Percentiles rank a stretch among this genome's conserved stretches.
phyloP scores from a whole-genome alignment of 2,888 invertebrate species.

The Drosophila lacicola region DNA sequence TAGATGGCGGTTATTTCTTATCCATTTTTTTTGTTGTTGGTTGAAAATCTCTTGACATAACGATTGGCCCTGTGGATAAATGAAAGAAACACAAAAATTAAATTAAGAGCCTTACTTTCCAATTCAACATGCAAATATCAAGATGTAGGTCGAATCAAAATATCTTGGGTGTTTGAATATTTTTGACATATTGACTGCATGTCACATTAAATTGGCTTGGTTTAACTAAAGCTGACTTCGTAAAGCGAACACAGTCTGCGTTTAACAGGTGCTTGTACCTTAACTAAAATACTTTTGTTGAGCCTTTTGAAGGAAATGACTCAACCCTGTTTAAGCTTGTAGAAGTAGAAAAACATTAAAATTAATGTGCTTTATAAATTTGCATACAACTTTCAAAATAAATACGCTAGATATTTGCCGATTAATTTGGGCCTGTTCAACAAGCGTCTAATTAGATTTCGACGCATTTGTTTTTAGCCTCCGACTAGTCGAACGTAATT shows the following conservation, averaged over 20 bases:
- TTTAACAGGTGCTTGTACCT: not conserved
- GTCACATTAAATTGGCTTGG: constrained; percentile 20
- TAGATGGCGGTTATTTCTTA: constrained; percentile 12
- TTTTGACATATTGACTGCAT: constrained; percentile 5
- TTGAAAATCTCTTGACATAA: constrained; percentile 34
- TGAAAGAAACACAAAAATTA: constrained; percentile 50
- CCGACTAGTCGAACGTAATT: not conserved
- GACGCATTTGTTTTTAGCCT: not conserved
- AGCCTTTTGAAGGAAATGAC: too few species aligned
- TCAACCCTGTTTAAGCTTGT: too few species aligned
- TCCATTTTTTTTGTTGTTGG: not conserved
- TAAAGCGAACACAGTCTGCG: too few species aligned
- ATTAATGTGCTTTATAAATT: too few species aligned
- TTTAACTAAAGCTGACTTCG: constrained; percentile 1
- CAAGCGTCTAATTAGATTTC: not conserved
- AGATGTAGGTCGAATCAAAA: constrained; percentile 42
- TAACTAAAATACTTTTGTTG: not conserved
- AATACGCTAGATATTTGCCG: too few species aligned
- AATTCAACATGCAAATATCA: constrained; percentile 63
- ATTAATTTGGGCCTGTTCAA: not conserved
- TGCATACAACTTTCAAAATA: too few species aligned
- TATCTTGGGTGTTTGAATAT: constrained; percentile 32
- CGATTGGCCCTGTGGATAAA: constrained; percentile 54
- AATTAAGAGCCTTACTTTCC: constrained; percentile 53
- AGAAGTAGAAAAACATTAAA: too few species aligned